phyloP scores from a whole-genome alignment of 1,140 invertebrate species.

The Pinna nobilis region DNA sequence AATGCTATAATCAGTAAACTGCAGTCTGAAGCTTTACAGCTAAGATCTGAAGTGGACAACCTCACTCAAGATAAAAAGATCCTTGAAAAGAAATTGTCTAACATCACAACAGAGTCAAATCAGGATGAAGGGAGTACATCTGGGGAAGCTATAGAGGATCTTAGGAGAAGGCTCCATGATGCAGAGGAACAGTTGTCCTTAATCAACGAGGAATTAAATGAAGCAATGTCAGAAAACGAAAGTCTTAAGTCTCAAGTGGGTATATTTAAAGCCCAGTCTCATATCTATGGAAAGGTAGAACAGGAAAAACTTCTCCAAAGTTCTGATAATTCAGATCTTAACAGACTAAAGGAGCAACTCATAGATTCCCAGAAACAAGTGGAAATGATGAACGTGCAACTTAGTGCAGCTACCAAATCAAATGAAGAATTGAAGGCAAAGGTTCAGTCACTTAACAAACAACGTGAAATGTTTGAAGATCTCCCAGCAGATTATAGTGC shows the following conservation, averaged over 20 bases:
- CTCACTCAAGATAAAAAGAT: too few species aligned
- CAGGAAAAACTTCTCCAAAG: neutral
- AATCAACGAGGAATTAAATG: constrained; percentile 43
- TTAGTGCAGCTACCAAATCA: constrained; percentile 12
- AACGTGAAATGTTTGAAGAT: constrained; percentile 41
- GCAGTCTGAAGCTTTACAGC: too few species aligned
- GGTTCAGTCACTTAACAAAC: neutral
- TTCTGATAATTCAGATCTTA: neutral
- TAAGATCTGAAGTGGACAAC: too few species aligned
- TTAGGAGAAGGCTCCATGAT: too few species aligned
- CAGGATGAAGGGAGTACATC: too few species aligned
- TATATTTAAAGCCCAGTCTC: too few species aligned
- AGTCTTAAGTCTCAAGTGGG: too few species aligned
- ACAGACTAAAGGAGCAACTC: constrained; percentile 7
- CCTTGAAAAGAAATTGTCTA: too few species aligned
- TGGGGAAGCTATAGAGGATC: too few species aligned
- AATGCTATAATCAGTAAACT: too few species aligned
- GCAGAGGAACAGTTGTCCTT: constrained; percentile 30
- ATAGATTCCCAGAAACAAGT: constrained; percentile 26
- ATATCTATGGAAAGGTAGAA: neutral
- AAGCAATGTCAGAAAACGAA: constrained; percentile 51
- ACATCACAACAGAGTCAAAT: too few species aligned
- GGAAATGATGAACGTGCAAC: constrained; percentile 24
- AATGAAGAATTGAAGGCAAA: constrained; percentile 16
- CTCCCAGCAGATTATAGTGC: constrained; percentile 61